Percentiles rank a stretch among this genome's conserved stretches.
phyloP scores from a whole-genome alignment of 2,888 invertebrate species.

The Pollenia angustigena region DNA sequence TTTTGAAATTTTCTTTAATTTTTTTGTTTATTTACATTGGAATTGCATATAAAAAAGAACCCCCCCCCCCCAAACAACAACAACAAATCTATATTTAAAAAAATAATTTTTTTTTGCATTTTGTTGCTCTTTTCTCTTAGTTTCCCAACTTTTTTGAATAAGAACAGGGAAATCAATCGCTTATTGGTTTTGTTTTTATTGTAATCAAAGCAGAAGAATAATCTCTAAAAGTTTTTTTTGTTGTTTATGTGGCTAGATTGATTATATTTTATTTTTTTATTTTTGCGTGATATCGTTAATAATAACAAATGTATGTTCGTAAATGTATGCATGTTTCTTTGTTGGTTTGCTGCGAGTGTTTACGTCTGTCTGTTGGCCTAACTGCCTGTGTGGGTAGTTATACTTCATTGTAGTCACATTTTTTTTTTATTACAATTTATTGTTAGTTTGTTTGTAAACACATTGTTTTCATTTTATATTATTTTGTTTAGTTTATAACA shows the following conservation, averaged over 20 bases:
- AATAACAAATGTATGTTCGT: slow-evolving; percentile 13
- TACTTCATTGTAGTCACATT: slow-evolving; percentile 27
- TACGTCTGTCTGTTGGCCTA: slow-evolving; percentile 25
- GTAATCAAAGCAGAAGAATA: slow-evolving; percentile 1
- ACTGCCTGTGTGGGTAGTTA: slow-evolving; percentile 51
- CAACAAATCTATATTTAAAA: background rate
- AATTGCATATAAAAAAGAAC: background rate
- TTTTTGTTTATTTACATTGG: slow-evolving; percentile 21
- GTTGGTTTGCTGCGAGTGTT: slow-evolving; percentile 32
- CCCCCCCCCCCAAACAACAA: background rate
- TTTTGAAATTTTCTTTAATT: background rate
- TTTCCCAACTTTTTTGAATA: background rate
- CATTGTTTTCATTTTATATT: slow-evolving; percentile 15
- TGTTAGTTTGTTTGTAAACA: slow-evolving; percentile 41
- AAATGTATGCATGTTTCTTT: slow-evolving; percentile 39
- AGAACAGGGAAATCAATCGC: slow-evolving; percentile 35
- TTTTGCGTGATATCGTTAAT: background rate
- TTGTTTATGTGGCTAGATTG: slow-evolving; percentile 25
- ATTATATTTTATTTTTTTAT: background rate
- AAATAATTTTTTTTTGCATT: slow-evolving; percentile 13
- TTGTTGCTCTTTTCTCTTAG: background rate
- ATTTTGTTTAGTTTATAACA: slow-evolving; percentile 21
- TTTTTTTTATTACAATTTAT: slow-evolving; percentile 23
- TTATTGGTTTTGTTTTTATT: slow-evolving; percentile 52
- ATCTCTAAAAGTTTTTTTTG: background rate